A percentile compares a stretch with the other conserved stretches of the same genome.
Evolutionary conservation across 2,797 vertebrate species (phyloP).

Genomic region (Phalloptychus januarius): DNA sequence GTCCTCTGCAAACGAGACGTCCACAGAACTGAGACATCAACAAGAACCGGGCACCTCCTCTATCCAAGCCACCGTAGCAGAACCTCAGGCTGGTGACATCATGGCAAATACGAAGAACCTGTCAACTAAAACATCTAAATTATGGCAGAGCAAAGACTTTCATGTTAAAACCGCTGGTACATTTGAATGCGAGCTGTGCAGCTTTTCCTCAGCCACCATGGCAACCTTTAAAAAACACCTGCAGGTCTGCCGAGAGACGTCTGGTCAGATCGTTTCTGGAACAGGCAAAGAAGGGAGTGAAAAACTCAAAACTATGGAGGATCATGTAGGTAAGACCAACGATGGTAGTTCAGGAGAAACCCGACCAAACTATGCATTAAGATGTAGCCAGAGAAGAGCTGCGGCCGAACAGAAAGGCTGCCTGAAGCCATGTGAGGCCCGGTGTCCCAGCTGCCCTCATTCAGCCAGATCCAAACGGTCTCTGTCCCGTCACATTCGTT

Average conservation of each 20-base stretch:
- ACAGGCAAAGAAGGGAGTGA: conserved; percentile 15
- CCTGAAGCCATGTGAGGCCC: conserved; percentile 76
- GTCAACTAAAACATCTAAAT: conserved; percentile 2
- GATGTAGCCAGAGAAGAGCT: conserved; percentile 85
- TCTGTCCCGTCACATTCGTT: conserved; percentile 76
- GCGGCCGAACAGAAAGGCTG: conserved; percentile 84
- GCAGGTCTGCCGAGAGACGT: conserved; percentile 62
- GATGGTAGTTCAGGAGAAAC: conserved; percentile 27
- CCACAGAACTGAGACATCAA: conserved; percentile 18
- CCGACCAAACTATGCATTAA: conserved; percentile 83
- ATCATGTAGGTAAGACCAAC: not conserved
- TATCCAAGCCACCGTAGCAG: not conserved
- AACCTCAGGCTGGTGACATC: conserved; percentile 8
- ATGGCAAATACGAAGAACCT: conserved; percentile 12
- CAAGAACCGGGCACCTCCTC: conserved; percentile 8
- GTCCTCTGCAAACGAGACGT: not conserved
- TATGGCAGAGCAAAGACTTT: conserved; percentile 3
- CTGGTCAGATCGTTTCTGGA: conserved; percentile 25
- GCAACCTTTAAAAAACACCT: conserved; percentile 84
- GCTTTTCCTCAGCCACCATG: conserved; percentile 84
- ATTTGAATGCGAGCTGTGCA: conserved; percentile 84
- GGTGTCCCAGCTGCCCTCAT: conserved; percentile 84
- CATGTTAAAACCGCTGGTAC: conserved; percentile 72
- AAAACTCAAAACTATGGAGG: not conserved
- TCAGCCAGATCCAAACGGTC: conserved; percentile 77